These are phyloP conservation scores for Chymomyza amoena DNA, from an alignment of 2,888 invertebrate species.

Conservation along the genomic window DNA sequence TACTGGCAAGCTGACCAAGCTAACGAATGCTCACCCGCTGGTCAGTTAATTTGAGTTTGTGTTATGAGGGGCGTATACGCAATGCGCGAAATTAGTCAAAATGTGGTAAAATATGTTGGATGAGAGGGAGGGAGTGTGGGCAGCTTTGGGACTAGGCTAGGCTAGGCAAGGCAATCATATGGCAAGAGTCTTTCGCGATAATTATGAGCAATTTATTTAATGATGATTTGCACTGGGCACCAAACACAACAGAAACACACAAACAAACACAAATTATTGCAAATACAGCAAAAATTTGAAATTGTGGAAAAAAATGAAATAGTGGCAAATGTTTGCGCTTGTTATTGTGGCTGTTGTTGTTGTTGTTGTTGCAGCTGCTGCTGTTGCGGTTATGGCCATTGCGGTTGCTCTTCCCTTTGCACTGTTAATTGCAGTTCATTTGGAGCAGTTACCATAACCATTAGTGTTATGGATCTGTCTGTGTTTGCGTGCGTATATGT, in stretches of 20 bases:
- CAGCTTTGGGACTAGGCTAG: not conserved
- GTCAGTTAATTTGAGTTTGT: not conserved
- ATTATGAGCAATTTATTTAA: constrained; percentile 64
- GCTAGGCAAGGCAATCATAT: not conserved
- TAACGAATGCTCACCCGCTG: not conserved
- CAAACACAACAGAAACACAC: constrained; percentile 19
- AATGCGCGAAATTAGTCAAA: constrained; percentile 31
- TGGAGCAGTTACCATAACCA: not conserved
- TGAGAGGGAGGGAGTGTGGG: not conserved
- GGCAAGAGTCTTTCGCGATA: constrained; percentile 37
- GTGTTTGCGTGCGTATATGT: no score
- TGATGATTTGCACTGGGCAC: constrained; percentile 58
- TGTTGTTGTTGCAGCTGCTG: constrained; percentile 15
- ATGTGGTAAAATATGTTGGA: not conserved
- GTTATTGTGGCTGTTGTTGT: constrained; percentile 15
- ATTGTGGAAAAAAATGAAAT: not conserved
- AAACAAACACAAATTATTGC: constrained; percentile 5
- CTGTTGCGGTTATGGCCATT: constrained; percentile 8
- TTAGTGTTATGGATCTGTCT: not conserved
- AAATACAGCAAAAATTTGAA: not conserved
- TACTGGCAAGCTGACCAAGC: not conserved
- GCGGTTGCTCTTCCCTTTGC: constrained; percentile 1
- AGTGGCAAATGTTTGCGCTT: constrained; percentile 12
- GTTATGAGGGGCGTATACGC: constrained; percentile 31
- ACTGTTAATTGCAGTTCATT: constrained; percentile 38